Evolutionary conservation across 2,113 vertebrate species (phyloP), one percentile per base, ranked within the genome.

Genomic region (Phrynocephalus versicolor): DNA sequence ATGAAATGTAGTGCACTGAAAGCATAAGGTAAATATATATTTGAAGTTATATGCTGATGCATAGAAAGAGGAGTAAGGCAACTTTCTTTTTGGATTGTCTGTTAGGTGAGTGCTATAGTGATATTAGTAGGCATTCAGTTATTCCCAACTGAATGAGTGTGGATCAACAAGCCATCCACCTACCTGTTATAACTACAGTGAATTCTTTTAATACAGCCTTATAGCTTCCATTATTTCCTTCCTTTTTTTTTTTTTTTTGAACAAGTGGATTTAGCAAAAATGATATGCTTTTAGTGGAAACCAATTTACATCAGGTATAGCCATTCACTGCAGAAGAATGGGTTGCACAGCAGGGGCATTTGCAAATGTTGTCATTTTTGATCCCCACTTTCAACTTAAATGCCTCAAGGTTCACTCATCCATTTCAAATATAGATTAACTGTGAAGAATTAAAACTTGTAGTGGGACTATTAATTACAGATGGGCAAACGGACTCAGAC

Each of bases 391-490:
- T 75, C 16, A 25, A 39, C 18, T 62, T 65, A 60, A 70, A 64
- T 30, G 57, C 3, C 0, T 27, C 41, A 1, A 71, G 37, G 27
- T 2, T 37, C 30, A 13, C 21, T 51, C 39, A 74, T 15, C 57
- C 33, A 23, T 3, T 27, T 27, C 30, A 41, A 73, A 27, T 37
- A 77, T 41, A 60, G 21, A 72, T 37, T 71, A 33, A 1, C 33
- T 30, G 6, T 62, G 41, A 37, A 35, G 12, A 65, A 39, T 45
- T 35, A 89, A 88, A 88, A 64, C 41, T 25, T 73, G 13, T 60
- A 1, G 51, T 13, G 1, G 6, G 65, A 27, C 25, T 25, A 30
- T 0, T n/a, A 25, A 73, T n/a, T 3, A 33, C 15, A 1, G 0
- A 1, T 30, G 27, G 55, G n/a, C 37, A 30, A 12, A 71, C 71